A percentile compares a stretch with the other conserved stretches of the same genome.
phyloP scores from a whole-genome alignment of 2,797 vertebrate genomes.

The Sciaenops ocellatus region DNA sequence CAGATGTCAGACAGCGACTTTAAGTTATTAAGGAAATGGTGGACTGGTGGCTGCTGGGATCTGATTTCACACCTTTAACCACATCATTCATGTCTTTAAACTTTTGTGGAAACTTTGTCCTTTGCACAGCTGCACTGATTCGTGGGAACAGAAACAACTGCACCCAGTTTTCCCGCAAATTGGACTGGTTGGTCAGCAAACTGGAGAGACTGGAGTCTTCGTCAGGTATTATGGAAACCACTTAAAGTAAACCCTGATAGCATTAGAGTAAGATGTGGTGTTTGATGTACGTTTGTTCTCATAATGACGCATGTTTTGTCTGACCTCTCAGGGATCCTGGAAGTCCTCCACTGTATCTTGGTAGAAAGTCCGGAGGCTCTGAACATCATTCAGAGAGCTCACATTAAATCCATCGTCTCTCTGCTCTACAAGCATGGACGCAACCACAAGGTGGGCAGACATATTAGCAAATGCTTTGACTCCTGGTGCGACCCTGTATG shows the following conservation, averaged over 20 bases:
- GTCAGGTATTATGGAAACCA: slow-evolving; percentile 87
- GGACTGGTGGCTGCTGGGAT: neutral
- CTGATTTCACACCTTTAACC: neutral
- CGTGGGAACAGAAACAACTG: slow-evolving; percentile 97
- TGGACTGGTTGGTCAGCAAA: slow-evolving; percentile 99
- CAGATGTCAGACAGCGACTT: slow-evolving; percentile 1
- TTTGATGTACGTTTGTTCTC: neutral
- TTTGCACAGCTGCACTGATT: slow-evolving; percentile 92
- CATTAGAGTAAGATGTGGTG: neutral
- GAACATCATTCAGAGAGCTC: slow-evolving; percentile 94
- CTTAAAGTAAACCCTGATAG: neutral
- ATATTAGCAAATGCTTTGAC: neutral
- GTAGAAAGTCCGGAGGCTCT: slow-evolving; percentile 98
- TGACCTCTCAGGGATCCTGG: slow-evolving; percentile 90
- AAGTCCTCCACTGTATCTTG: slow-evolving; percentile 97
- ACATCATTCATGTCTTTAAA: neutral
- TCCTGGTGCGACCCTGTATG: neutral
- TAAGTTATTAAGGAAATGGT: neutral
- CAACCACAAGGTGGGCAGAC: slow-evolving; percentile 93
- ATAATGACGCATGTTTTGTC: slow-evolving; percentile 17
- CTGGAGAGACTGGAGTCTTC: slow-evolving; percentile 97
- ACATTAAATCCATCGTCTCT: slow-evolving; percentile 98
- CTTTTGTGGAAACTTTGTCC: slow-evolving; percentile 17
- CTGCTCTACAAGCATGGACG: slow-evolving; percentile 97
- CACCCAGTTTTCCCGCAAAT: slow-evolving; percentile 95